Evolutionary conservation across 2,113 vertebrate species (phyloP).

Genomic region (Microtus richardsoni): DNA sequence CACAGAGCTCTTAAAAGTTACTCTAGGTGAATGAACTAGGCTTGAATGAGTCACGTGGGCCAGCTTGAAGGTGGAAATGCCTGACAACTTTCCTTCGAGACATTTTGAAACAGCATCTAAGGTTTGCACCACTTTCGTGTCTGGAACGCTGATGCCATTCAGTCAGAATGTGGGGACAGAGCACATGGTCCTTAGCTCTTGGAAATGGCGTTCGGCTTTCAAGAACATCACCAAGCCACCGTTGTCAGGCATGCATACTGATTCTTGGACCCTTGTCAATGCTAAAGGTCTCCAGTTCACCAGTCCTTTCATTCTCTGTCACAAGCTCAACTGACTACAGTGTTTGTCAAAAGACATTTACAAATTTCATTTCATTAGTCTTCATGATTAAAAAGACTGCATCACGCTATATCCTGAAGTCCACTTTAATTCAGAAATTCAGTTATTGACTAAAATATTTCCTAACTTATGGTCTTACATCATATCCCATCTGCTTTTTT

Average conservation of each 20-base stretch:
- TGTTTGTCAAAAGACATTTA: background rate
- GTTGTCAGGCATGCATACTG: background rate
- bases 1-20: background rate
- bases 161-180: background rate
- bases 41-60: background rate
- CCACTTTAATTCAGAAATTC: constrained; percentile 50
- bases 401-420: background rate
- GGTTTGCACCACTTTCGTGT: background rate
- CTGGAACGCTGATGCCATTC: background rate
- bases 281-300: background rate
- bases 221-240: background rate
- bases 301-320: background rate
- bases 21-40: background rate
- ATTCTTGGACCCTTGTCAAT: background rate
- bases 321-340: background rate
- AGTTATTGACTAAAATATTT: constrained; percentile 52
- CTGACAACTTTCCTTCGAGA: background rate
- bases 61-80: background rate
- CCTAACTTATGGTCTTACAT: constrained; percentile 14
- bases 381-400: constrained; percentile 14
- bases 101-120: background rate
- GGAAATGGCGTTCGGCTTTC: background rate
- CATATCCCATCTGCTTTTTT: background rate
- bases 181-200: background rate
- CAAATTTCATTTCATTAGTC: background rate